These are phyloP conservation scores for Asbolus verrucosus DNA, from an alignment of 1,140 invertebrate species.

Conservation along the genomic window DNA sequence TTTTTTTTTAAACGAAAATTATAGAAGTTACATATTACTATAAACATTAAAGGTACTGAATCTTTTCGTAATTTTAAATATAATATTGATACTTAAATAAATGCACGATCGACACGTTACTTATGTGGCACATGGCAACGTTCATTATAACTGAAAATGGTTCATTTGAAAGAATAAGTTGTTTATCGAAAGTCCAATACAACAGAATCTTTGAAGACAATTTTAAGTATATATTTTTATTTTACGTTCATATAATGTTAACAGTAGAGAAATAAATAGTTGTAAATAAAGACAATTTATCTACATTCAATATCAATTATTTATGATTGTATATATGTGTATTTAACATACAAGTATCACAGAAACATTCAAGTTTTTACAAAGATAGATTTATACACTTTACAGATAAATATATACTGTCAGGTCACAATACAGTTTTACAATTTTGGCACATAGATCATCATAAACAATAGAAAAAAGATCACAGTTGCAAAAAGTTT, in stretches of 20 bases:
- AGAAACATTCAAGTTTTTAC: conserved; percentile 47
- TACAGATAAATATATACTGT: conserved; percentile 45
- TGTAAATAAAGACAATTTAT: conserved; percentile 42
- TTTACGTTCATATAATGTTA: conserved; percentile 33
- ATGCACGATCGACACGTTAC: too few relatives aligned
- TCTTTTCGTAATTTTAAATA: too few relatives aligned
- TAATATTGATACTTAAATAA: too few relatives aligned
- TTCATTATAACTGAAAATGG: too few relatives aligned
- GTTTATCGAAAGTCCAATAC: too few relatives aligned
- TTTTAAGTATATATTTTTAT: conserved; percentile 1
- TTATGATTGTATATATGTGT: conserved; percentile 47
- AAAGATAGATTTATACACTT: conserved; percentile 45
- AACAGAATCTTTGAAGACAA: not conserved
- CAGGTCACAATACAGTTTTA: conserved; percentile 44
- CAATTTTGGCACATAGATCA: conserved; percentile 45
- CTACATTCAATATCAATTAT: conserved; percentile 38
- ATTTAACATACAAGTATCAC: conserved; percentile 46
- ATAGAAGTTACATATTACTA: too few relatives aligned
- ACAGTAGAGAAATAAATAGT: conserved; percentile 35
- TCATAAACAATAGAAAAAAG: conserved; percentile 47
- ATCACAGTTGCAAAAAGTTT: conserved; percentile 46
- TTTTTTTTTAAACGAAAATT: too few relatives aligned
- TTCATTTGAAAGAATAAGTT: too few relatives aligned
- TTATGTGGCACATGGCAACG: too few relatives aligned
- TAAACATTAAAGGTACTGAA: too few relatives aligned